phyloP scores from a whole-genome alignment of 2,888 invertebrate species.

The Mythimna pallens region DNA sequence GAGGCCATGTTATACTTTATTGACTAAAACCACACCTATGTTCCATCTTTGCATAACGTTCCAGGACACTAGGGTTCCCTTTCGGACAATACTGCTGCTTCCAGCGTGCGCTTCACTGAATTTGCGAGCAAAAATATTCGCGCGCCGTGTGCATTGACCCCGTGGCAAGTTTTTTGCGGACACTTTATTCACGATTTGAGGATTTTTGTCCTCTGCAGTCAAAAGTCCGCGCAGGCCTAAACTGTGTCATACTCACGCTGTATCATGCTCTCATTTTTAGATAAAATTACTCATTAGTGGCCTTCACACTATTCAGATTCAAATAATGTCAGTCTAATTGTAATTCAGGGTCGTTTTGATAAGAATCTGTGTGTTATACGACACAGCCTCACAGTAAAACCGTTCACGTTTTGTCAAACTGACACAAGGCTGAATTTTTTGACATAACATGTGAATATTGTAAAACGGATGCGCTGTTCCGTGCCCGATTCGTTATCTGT shows the following conservation, averaged over 20 bases:
- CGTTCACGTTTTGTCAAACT: conserved; percentile 20
- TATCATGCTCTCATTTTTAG: conserved; percentile 9
- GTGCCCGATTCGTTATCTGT: conserved; percentile 18
- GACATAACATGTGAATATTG: conserved; percentile 2
- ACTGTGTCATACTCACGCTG: not conserved
- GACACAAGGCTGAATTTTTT: conserved; percentile 29
- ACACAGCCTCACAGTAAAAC: conserved; percentile 28
- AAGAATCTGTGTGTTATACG: conserved; percentile 40
- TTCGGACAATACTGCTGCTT: too few species aligned
- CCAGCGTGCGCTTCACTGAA: too few species aligned
- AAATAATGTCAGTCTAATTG: conserved; percentile 27
- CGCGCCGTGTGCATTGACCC: too few species aligned
- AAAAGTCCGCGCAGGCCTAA: not conserved
- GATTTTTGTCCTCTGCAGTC: too few species aligned
- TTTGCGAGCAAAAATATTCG: too few species aligned
- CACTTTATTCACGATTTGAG: too few species aligned
- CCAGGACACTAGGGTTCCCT: too few species aligned
- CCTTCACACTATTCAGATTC: conserved; percentile 38
- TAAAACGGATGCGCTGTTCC: conserved; percentile 23
- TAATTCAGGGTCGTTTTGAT: conserved; percentile 50
- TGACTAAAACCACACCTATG: too few species aligned
- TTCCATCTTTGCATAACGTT: too few species aligned
- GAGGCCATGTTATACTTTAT: too few species aligned
- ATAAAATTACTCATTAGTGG: conserved; percentile 18
- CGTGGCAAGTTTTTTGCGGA: too few species aligned